Evolutionary conservation across 2,888 invertebrate genomes (phyloP), one percentile per base, ranked within the genome.

Genomic region (Calephelis perditalis): DNA sequence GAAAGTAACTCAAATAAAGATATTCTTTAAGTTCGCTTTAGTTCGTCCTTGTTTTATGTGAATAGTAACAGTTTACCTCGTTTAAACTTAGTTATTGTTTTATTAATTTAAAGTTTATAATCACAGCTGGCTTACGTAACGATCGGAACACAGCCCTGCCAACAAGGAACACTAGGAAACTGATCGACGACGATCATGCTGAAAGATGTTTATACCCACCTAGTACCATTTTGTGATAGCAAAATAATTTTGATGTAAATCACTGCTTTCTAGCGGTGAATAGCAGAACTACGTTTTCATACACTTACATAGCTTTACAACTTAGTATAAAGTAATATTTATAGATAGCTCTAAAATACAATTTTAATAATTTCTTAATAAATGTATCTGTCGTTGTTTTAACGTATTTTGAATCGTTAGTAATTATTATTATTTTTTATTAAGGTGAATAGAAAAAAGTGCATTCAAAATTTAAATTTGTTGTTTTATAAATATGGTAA

Each of bases 71-170:
- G 40, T 40, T 5, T 40, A 40, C 7, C 8, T 40, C 40, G 5
- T 40, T 40, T 6, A 6, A 40, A 40, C 40, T 40, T 40, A 8
- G 37, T 15, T 49, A 59, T 60, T 57, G 9, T 44, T 45, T 58
- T 57, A 56, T 64, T 45, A 60, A 62, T 59, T 59, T 68, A 73
- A 72, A 81, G 77, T 81, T 83, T 81, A 79, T 76, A 76, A 76
- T 77, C 75, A 76, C 77, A 79, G 81, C 75, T 76, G 78, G 77
- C 78, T 84, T 84, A 85, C 81, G 84, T 84, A 86, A 85, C 81
- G 76, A 72, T 71, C 76, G 74, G 83, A 84, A 84, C 86, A 81
- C 86, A 83, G 78, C 86, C 84, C 82, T 84, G 78, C 82, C 70
- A 71, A 74, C 82, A 82, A 72, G 73, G 79, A 78, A 81, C 84